Percentiles rank a stretch among this genome's conserved stretches.
Evolutionary conservation across 2,797 vertebrate genomes (phyloP).

Genomic region (Aselliscus stoliczkanus): DNA sequence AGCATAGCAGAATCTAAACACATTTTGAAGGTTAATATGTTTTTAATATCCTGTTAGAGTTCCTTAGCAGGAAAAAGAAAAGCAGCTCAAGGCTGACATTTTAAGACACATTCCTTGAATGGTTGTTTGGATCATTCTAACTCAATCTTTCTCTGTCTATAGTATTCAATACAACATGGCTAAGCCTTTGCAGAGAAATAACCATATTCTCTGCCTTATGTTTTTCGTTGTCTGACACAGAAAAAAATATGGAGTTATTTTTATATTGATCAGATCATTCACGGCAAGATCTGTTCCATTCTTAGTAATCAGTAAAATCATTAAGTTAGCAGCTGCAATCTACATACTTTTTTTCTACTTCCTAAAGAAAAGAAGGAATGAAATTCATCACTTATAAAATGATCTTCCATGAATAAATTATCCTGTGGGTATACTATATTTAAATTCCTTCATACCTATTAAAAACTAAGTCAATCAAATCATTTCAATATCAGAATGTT

Average conservation of each 20-base stretch:
- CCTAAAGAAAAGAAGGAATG: conserved; percentile 69
- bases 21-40: conserved; percentile 48
- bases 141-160: conserved; percentile 51
- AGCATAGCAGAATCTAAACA: conserved; percentile 63
- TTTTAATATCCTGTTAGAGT: conserved; percentile 70
- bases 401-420: conserved; percentile 79
- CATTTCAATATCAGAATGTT: conserved; percentile 69
- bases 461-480: conserved; percentile 76
- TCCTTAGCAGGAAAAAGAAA: conserved; percentile 62
- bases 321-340: conserved; percentile 69
- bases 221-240: conserved; percentile 57
- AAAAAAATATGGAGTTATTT: conserved; percentile 64
- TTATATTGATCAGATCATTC: conserved; percentile 73
- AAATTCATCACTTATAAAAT: conserved; percentile 78
- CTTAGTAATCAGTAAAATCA: conserved; percentile 76
- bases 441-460: conserved; percentile 74
- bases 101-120: conserved; percentile 55
- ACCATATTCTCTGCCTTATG: conserved; percentile 34
- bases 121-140: conserved; percentile 56
- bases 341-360: conserved; percentile 67
- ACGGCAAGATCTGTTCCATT: conserved; percentile 70
- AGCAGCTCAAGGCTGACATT: conserved; percentile 28
- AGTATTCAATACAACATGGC: conserved; percentile 23
- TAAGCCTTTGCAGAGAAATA: conserved; percentile 40
- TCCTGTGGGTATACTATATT: conserved; percentile 71